Evolutionary conservation across 2,888 invertebrate genomes (phyloP).

Genomic region (Bugula neritina): DNA sequence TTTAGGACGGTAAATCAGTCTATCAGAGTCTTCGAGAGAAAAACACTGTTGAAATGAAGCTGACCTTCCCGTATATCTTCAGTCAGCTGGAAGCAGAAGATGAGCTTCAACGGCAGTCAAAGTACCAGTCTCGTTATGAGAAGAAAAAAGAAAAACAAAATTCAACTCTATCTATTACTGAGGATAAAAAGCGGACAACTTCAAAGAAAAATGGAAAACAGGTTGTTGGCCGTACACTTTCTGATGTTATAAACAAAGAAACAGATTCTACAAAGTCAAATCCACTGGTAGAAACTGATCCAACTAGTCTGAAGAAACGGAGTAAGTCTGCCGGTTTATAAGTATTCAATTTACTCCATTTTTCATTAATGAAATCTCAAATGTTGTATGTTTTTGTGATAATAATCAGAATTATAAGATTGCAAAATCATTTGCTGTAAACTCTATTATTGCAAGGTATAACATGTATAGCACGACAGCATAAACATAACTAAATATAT

Average conservation of each 20-base stretch:
- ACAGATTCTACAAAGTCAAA: slow-evolving; percentile 11
- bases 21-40: slow-evolving; percentile 13
- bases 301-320: neutral
- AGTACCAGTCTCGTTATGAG: neutral
- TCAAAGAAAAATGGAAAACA: too few relatives aligned
- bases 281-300: neutral
- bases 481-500: too few relatives aligned
- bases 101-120: neutral
- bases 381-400: too few relatives aligned
- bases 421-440: too few relatives aligned
- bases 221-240: neutral
- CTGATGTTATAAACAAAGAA: neutral
- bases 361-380: too few relatives aligned
- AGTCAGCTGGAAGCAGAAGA: neutral
- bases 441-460: too few relatives aligned
- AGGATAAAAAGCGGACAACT: neutral
- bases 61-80: slow-evolving; percentile 5
- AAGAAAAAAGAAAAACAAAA: neutral
- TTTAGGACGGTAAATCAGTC: slow-evolving; percentile 14
- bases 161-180: neutral
- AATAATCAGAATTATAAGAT: too few relatives aligned
- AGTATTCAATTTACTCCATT: too few relatives aligned
- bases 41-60: neutral
- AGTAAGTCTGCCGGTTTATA: too few relatives aligned
- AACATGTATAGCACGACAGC: too few relatives aligned